Conservation (phyloP, 2,888 invertebrate species). For the Deilephila porcellus region DNA sequence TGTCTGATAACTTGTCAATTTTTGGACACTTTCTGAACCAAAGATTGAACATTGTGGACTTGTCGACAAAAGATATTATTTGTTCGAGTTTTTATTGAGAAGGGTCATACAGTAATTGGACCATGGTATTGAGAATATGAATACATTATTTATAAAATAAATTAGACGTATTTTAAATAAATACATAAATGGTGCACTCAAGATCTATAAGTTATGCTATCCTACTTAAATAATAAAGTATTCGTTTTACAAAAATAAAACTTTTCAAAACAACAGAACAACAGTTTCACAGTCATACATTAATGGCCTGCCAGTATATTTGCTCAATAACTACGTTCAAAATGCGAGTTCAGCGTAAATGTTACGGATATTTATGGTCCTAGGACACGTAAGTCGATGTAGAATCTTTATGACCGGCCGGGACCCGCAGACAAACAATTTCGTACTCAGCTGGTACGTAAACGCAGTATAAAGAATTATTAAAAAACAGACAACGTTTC, state of each 20-base stretch:
- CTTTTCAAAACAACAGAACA: no score
- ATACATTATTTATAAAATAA: no score
- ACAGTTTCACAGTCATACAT: no score
- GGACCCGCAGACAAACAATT: background rate
- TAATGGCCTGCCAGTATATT: background rate
- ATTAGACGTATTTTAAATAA: no score
- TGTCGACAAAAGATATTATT: constrained; percentile 4
- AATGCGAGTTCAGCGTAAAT: background rate
- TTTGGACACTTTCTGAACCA: constrained; percentile 19
- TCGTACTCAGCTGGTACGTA: background rate
- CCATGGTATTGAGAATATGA: background rate
- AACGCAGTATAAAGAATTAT: constrained; percentile 8
- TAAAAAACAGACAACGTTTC: constrained; percentile 26
- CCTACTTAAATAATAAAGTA: no score
- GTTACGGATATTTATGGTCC: constrained; percentile 1
- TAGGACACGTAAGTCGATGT: constrained; percentile 5
- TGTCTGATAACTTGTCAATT: constrained; percentile 37
- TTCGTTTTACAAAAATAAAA: no score
- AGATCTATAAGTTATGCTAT: no score
- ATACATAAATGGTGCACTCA: no score
- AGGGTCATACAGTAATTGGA: background rate
- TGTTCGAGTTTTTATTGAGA: background rate
- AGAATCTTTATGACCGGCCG: background rate
- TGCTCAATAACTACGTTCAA: background rate
- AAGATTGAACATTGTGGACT: background rate